These are phyloP conservation scores for Acanthornis magna DNA, from an alignment of 2,797 vertebrate species.

Conservation along the genomic window DNA sequence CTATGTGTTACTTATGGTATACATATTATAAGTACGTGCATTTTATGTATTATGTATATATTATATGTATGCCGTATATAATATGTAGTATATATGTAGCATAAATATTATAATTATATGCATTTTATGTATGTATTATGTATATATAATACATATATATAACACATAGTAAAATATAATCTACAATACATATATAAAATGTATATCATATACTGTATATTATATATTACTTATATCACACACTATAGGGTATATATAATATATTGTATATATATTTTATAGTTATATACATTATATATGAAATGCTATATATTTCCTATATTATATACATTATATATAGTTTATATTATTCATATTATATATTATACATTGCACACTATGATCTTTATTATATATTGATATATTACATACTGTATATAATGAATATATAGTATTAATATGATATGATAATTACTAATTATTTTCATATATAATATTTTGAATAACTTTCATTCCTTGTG, in stretches of 20 bases:
- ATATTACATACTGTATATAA: too few relatives aligned
- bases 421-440: neutral
- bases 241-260: neutral
- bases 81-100: too few relatives aligned
- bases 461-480: neutral
- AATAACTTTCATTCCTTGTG: neutral
- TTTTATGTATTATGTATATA: too few relatives aligned
- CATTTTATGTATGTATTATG: too few relatives aligned
- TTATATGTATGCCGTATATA: too few relatives aligned
- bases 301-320: neutral
- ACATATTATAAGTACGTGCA: too few relatives aligned
- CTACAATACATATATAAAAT: too few relatives aligned
- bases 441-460: fast-evolving
- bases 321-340: neutral
- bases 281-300: neutral
- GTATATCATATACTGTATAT: neutral
- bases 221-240: neutral
- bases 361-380: too few relatives aligned
- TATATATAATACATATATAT: neutral
- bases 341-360: too few relatives aligned
- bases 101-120: too few relatives aligned
- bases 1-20: too few relatives aligned
- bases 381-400: too few relatives aligned
- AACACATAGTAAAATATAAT: neutral
- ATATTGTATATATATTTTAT: neutral